Percentiles rank a stretch among this genome's conserved stretches.
Conservation (phyloP, 2,888 invertebrate genomes). For the Brachyptera putata region DNA sequence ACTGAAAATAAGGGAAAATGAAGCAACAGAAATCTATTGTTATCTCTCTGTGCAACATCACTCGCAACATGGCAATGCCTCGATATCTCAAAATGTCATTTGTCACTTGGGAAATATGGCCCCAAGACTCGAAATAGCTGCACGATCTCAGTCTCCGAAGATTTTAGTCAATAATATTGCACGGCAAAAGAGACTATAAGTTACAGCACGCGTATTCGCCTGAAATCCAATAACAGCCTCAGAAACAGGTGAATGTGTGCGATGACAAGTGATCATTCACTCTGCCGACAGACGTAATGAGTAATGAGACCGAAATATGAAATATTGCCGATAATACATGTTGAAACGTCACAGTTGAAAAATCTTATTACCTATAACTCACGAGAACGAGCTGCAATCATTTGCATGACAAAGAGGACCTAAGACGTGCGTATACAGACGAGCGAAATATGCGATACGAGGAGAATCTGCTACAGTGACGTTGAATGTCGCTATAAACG, state of each 20-base stretch:
- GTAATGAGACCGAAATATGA: background rate
- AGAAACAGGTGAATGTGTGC: background rate
- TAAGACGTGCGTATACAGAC: background rate
- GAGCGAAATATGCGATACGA: background rate
- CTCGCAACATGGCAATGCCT: slow-evolving; percentile 3
- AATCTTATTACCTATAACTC: too few species aligned
- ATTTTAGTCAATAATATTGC: slow-evolving; percentile 14
- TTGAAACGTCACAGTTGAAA: too few species aligned
- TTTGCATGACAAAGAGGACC: slow-evolving; percentile 9
- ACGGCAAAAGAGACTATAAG: background rate
- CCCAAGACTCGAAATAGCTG: slow-evolving; percentile 24
- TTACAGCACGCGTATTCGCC: slow-evolving; percentile 3
- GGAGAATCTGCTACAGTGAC: slow-evolving; percentile 6
- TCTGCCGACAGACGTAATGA: background rate
- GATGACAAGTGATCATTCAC: too few species aligned
- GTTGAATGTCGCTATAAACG: background rate
- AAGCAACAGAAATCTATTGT: slow-evolving; percentile 18
- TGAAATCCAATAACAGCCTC: too few species aligned
- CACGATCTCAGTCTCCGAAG: slow-evolving; percentile 1
- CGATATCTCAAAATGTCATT: slow-evolving; percentile 19
- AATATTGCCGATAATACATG: too few species aligned
- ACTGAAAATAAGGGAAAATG: slow-evolving; percentile 11
- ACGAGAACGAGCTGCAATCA: too few species aligned
- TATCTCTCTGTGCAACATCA: slow-evolving; percentile 8
- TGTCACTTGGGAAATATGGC: slow-evolving; percentile 29